Evolutionary conservation across 1,140 invertebrate species (phyloP), one percentile per base, ranked within the genome.

Genomic region (Oncopeltus fasciatus): DNA sequence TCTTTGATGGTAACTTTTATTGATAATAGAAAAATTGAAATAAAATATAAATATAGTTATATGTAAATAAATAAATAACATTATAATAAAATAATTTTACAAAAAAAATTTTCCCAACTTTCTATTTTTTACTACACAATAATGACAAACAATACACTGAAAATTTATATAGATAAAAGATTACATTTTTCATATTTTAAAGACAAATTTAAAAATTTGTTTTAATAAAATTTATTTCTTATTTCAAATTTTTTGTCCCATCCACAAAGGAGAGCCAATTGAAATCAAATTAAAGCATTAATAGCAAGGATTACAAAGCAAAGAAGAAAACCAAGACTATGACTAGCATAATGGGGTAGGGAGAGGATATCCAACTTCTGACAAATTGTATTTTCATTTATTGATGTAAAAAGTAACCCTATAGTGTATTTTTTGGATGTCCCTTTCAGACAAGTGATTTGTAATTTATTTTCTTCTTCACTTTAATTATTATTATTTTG

Each of bases 1-100:
- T 63, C 59, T 60, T 66, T 53, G 51, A 66, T 66, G 61, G 65
- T 66, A 66, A 60, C 62, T 65, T 68, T 68, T 67, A 67, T 68
- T 68, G 65, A 65, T 62, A 60, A 67, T 65, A 64, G 60, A 68
- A 66, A 68, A 67, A 43, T 8, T 38, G 31, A 38, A 14, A 38
- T 44, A 27, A 63, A 64, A 57, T 58, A 62, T 60, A 66, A 29
- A 49, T 63, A 21, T 59, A 46, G 53, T 33, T 56, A 60, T 53
- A n/a, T n/a, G n/a, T n/a, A n/a, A n/a, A n/a, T n/a, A n/a, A n/a
- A n/a, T n/a, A n/a, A n/a, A 64, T 57, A 60, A 53, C 28, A 63
- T 59, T 29, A 63, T 59, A 38, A 63, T 63, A 38, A 16, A 47
- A 33, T 31, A 57, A 31, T 33, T 59, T 59, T 63, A 63, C 62